Base-by-base conservation (phyloP, 2,888 invertebrate genomes). In the Drosophila villosipedis region DNA sequence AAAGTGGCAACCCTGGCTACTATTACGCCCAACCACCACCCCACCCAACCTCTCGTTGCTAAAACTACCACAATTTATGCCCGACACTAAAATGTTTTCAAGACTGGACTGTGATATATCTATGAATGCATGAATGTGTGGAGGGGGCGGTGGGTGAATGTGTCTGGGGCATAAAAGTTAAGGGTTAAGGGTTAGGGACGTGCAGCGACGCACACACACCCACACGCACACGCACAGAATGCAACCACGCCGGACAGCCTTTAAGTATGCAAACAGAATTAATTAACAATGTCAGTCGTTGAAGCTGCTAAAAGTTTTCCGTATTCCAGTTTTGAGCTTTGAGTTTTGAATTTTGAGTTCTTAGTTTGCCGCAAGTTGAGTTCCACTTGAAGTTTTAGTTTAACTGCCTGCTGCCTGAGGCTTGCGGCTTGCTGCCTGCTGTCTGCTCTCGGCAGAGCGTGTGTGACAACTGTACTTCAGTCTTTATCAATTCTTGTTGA, bases 201-300 rank as follows among this genome's bases (percentile, higher is more conserved):
- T 43, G 43, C 12, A 6, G 22, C 1, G 22, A 22, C 2, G 12
- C 41, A 41, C 41, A 53, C 55, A 30, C 54, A 28, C 47, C 39
- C 47, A 25, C 53, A 25, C 53, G 31, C 22, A 33, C 49, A 53
- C 57, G 30, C 33, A 19, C 57, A 68, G 39, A 68, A 7, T 55
- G 49, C n/a, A 55, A 49, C 25, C 63, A 66, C 55, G 67, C 57
- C 62, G 83, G 70, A 55, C 81, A 59, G 74, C 81, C 81, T 70
- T 68, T 69, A 81, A 81, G 74, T 74, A 83, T 81, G 81, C 81
- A 82, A 82, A 83, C 74, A 82, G 81, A 82, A 82, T 82, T 82
- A 82, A 82, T 82, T 82, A 82, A 83, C 81, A 83, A 82, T 78
- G 70, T 43, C 67, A 71, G 65, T 67, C 52, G 75, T 68, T 55